phyloP scores from a whole-genome alignment of 1,140 invertebrate species.

The Limonius californicus region DNA sequence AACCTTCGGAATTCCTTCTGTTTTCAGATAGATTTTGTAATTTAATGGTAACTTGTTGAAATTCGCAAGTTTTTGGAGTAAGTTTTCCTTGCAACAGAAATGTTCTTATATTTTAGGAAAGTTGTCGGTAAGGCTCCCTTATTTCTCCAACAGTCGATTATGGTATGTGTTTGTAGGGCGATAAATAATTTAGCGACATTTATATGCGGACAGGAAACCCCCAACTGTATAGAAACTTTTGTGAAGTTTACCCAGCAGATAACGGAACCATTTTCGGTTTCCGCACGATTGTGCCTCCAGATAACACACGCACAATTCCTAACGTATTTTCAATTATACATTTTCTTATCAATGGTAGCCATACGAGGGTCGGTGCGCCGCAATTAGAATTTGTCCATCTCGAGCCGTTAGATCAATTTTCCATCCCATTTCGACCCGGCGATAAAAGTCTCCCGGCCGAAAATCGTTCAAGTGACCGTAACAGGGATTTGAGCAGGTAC shows the following conservation, averaged over 20 bases:
- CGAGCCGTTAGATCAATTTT: slow-evolving; percentile 20
- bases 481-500: slow-evolving; percentile 23
- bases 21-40: too few species aligned
- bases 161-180: too few species aligned
- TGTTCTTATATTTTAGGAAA: too few species aligned
- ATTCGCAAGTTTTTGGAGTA: too few species aligned
- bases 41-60: too few species aligned
- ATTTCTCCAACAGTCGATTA: too few species aligned
- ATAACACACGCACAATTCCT: slow-evolving; percentile 8
- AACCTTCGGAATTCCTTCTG: too few species aligned
- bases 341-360: slow-evolving; percentile 3
- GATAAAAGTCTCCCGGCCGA: slow-evolving; percentile 11
- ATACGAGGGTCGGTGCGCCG: neutral
- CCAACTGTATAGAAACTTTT: neutral
- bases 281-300: slow-evolving; percentile 6
- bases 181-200: slow-evolving; percentile 8
- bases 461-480: slow-evolving; percentile 13
- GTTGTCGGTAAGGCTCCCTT: too few species aligned
- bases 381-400: slow-evolving; percentile 18
- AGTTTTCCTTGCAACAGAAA: too few species aligned
- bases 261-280: slow-evolving; percentile 12
- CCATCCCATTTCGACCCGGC: slow-evolving; percentile 18
- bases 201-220: slow-evolving; percentile 1
- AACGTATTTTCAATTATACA: slow-evolving; percentile 11
- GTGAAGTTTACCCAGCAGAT: slow-evolving; percentile 8